Evolutionary conservation across 2,888 invertebrate genomes (phyloP).

Genomic region (Myopa tessellatipennis): DNA sequence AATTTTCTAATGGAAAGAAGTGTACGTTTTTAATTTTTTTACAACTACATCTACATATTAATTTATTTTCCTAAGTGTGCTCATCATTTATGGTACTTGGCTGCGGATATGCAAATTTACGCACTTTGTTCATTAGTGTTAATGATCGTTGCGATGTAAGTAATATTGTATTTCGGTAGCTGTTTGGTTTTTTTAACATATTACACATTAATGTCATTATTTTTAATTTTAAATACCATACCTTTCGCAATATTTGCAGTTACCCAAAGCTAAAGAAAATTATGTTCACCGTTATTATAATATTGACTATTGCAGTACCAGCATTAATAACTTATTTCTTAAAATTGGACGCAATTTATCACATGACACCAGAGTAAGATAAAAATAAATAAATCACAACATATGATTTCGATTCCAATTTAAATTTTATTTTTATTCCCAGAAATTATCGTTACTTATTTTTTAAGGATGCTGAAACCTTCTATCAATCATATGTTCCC

Average conservation of each 20-base stretch:
- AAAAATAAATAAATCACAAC: not conserved
- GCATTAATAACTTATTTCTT: conserved; percentile 55
- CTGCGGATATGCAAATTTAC: conserved; percentile 63
- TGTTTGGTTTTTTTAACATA: not conserved
- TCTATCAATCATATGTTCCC: conserved; percentile 58
- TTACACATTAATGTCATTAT: not conserved
- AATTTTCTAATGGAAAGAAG: conserved; percentile 62
- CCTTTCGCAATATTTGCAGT: conserved; percentile 43
- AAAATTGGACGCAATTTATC: conserved; percentile 56
- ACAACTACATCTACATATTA: not conserved
- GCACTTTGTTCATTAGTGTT: conserved; percentile 55
- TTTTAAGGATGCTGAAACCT: conserved; percentile 56
- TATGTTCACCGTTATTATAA: conserved; percentile 45
- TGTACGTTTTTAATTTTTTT: conserved; percentile 43
- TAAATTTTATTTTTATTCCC: not conserved
- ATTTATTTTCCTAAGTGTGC: conserved; percentile 56
- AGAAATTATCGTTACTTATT: conserved; percentile 62
- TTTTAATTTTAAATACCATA: not conserved
- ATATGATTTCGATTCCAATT: not conserved
- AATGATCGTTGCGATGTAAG: conserved; percentile 58
- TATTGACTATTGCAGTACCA: conserved; percentile 49
- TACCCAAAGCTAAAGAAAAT: conserved; percentile 48
- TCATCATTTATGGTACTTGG: conserved; percentile 64
- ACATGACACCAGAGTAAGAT: conserved; percentile 61
- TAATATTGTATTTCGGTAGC: not conserved